Conservation (phyloP, 1,140 invertebrate genomes). For the Drosophila parabipectinata region DNA sequence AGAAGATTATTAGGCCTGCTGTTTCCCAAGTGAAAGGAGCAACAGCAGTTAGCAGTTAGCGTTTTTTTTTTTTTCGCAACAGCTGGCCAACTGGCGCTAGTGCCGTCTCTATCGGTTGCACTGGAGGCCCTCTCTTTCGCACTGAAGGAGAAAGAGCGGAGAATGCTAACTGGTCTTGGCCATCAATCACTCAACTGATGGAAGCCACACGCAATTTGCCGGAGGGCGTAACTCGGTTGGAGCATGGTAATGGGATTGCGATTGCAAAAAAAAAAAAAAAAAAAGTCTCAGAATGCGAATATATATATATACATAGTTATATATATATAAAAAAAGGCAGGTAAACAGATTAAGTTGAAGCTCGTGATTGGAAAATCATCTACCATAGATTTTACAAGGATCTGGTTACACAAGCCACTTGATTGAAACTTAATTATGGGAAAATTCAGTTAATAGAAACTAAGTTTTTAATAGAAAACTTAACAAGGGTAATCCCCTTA, state of each 20-base stretch:
- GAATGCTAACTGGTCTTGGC: conserved; percentile 30
- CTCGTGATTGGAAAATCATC: conserved; percentile 42
- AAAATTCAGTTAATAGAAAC: too few species aligned
- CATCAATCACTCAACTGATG: conserved; percentile 54
- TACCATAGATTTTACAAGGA: neutral
- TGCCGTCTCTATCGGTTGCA: neutral
- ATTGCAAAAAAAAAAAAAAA: conserved; percentile 17
- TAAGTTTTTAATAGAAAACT: neutral
- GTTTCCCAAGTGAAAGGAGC: conserved; percentile 5
- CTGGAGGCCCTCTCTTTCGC: neutral
- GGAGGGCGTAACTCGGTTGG: conserved; percentile 42
- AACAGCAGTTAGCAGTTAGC: neutral
- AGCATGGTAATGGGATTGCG: conserved; percentile 41
- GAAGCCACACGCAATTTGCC: conserved; percentile 53
- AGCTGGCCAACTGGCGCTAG: conserved; percentile 29
- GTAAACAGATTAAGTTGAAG: conserved; percentile 7
- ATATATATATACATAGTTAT: neutral
- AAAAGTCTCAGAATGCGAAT: conserved; percentile 6
- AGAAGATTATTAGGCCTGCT: conserved; percentile 37
- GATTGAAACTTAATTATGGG: neutral
- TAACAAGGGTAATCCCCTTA: too few species aligned
- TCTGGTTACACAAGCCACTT: neutral
- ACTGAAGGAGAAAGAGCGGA: neutral
- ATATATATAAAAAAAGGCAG: conserved; percentile 12
- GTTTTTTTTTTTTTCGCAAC: conserved; percentile 32